Base-by-base conservation (phyloP, 2,888 invertebrate genomes). In the Torymus aiolomorphi region DNA sequence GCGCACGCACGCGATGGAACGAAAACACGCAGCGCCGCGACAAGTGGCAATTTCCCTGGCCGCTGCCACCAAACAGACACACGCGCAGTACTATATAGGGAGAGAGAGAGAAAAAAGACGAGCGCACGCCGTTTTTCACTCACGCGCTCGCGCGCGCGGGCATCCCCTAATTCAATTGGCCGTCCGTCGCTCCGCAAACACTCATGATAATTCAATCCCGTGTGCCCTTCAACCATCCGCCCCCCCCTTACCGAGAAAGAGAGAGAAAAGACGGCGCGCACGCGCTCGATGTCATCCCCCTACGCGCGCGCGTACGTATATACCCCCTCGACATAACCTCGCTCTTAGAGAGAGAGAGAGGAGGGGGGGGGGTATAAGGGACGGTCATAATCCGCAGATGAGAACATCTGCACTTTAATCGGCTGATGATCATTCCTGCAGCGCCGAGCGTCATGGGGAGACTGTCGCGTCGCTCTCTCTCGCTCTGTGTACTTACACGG, bases 401-500 rank as follows among this genome's bases (percentile, higher is more conserved):
- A 86, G 88, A 89, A 89, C 89, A 89, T 89, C 89, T 90, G 89
- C 89, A 88, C 88, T 87, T 86, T 89, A 89, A 89, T 90, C 89
- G 89, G 87, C 88, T 88, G 88, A 89, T 89, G 88, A 89, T 31
- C 31, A 31, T 89, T 85, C 83, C 80, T 67, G 66, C 75, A 80
- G 70, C 63, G 51, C 2, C 24, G 5, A 3, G 31, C 5, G 1
- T 0, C 2, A 3, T 31, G 31, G 31, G 31, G 31, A 31, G 5
- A 5, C 20, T 20, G 20, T 20, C 20, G 20, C 20, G 20, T 2
- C 1, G 20, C 20, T 20, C 20, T 2, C 20, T 1, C 20, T 20
- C n/a, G 3, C 4, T 31, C 31, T 31, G 31, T 31, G 31, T 31
- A 20, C 20, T 20, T 20, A 31, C 31, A 31, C 31, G 31, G 31